These are phyloP conservation scores for Abramis brama DNA, from an alignment of 2,113 vertebrate species.

Conservation along the genomic window DNA sequence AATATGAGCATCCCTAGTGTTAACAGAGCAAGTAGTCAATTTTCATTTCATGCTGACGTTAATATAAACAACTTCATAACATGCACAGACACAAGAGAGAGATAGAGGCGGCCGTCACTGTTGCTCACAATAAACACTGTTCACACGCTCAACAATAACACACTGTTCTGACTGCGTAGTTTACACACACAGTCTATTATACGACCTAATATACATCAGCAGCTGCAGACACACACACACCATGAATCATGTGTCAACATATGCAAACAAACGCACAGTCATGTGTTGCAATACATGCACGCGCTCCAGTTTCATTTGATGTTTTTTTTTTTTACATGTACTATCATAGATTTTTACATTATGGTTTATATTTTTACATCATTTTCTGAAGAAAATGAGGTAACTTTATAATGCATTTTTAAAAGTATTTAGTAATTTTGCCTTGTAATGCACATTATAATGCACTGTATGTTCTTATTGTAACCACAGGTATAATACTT, in stretches of 20 bases:
- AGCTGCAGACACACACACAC: neutral
- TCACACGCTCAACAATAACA: constrained; percentile 19
- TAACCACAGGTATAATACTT: no score
- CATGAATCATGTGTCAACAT: constrained; percentile 13
- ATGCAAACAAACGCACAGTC: constrained; percentile 2
- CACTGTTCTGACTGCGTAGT: neutral
- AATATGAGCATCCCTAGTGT: no score
- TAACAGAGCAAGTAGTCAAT: neutral
- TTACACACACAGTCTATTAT: constrained; percentile 24
- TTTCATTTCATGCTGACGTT: neutral
- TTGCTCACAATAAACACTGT: constrained; percentile 14
- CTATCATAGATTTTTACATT: neutral
- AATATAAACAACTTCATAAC: neutral
- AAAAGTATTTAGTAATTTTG: no score
- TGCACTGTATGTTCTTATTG: no score
- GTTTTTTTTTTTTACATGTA: neutral
- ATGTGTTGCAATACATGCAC: neutral
- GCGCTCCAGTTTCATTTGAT: neutral
- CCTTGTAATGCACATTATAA: no score
- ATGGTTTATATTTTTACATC: neutral
- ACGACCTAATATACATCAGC: constrained; percentile 31
- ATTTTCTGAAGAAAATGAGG: neutral
- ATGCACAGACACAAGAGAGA: neutral
- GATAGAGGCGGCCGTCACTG: neutral
- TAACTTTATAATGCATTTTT: no score